A percentile compares a stretch with the other conserved stretches of the same genome.
Evolutionary conservation across 2,113 vertebrate genomes (phyloP).

Genomic region (Corvus moneduloides): DNA sequence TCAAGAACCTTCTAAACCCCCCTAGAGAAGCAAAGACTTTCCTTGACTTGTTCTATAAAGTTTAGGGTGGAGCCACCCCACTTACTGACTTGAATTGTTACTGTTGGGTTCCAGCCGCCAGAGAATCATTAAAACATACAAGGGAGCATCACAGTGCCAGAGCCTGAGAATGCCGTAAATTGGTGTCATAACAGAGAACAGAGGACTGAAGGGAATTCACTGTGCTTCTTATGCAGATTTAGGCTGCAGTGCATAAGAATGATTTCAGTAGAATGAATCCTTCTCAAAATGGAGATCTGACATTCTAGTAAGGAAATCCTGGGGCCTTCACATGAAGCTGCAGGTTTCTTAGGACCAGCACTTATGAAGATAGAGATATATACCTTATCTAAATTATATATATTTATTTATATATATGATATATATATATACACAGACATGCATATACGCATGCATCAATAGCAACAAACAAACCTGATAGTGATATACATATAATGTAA

Average conservation of each 20-base stretch:
- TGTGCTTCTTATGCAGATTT: not conserved
- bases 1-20: not conserved
- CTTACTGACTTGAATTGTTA: not conserved
- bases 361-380: not conserved
- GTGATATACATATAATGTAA: not conserved
- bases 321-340: not conserved
- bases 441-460: not conserved
- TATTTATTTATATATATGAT: not conserved
- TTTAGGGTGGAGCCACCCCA: not conserved
- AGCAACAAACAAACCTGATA: not conserved
- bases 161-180: not conserved
- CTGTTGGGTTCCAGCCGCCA: not conserved
- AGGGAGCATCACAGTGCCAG: too few relatives aligned
- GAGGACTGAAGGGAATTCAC: not conserved
- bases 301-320: not conserved
- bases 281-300: not conserved
- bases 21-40: not conserved
- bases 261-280: not conserved
- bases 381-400: not conserved
- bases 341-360: not conserved
- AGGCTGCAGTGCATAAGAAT: not conserved
- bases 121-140: not conserved
- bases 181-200: not conserved
- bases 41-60: not conserved
- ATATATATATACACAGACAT: accelerated